Percentiles rank a stretch among this genome's conserved stretches.
Evolutionary conservation across 2,888 invertebrate species (phyloP).

Genomic region (Tubiluchus corallicola): DNA sequence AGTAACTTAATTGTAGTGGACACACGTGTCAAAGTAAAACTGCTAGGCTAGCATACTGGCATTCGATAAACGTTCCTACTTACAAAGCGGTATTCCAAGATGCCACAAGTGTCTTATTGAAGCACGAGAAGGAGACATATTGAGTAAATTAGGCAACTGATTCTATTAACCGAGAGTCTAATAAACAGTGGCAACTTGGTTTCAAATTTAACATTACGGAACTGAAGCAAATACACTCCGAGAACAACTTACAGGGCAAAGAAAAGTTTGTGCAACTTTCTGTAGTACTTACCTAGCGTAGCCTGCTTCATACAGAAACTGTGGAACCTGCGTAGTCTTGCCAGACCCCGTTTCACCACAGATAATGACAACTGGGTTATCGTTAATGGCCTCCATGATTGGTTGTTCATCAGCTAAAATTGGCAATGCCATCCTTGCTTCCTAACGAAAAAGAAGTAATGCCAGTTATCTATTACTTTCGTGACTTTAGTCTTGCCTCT

Average conservation of each 20-base stretch:
- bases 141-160: no score
- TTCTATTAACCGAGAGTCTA: no score
- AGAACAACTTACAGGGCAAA: no score
- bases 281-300: conserved; percentile 48
- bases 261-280: no score
- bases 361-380: conserved; percentile 48
- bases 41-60: no score
- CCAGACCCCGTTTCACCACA: conserved; percentile 87
- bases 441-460: conserved; percentile 21
- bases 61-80: no score
- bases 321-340: conserved; percentile 96
- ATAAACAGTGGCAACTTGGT: not conserved
- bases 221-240: no score
- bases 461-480: no score
- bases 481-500: no score
- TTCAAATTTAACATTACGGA: conserved; percentile 5
- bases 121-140: conserved; percentile 9
- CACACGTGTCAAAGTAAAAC: no score
- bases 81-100: conserved; percentile 12
- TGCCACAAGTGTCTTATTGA: conserved; percentile 9
- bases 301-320: conserved; percentile 92
- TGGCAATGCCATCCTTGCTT: conserved; percentile 45
- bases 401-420: conserved; percentile 56
- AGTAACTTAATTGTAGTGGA: no score
- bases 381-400: conserved; percentile 85